Evolutionary conservation across 2,888 invertebrate species (phyloP), one percentile per base, ranked within the genome.

Genomic region (Campoplex capitator): DNA sequence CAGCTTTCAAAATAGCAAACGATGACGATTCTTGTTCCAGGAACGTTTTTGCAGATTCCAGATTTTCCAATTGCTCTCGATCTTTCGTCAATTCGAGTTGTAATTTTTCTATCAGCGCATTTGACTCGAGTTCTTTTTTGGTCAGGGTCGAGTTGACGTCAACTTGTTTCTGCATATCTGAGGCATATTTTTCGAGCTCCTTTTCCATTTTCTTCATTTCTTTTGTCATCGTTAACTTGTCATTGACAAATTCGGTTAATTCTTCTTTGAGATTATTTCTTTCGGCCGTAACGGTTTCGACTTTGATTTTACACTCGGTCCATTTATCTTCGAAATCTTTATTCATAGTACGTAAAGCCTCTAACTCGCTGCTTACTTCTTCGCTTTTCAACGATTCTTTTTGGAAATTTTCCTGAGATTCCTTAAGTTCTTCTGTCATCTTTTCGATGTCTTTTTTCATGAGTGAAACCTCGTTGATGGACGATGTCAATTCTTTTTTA

Each of bases 111-210:
- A 28, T 68, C 28, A 73, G 9, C 35, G n/a, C 58, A 32, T 85
- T 51, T 67, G 51, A 88, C 6, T 68, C 74, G 51, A 67, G 8
- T 48, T 71, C 13, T 78, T 56, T 45, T 8, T 51, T 32, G 9
- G 16, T 23, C 9, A 86, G 51, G 3, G 16, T 42, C 18, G 56
- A 23, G 16, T 76, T 86, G n/a, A 86, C 56, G 35, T 87, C 82
- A 16, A 86, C 79, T 83, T 90, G 84, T 16, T 88, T 58, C 48
- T 88, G 78, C 16, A 89, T 70, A 16, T 78, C 38, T 75, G 84
- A 51, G 67, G 16, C 42, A 74, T 73, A 48, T 78, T 42, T 28
- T 11, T 76, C 74, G 3, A 81, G 32, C 73, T 58, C 54, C 74
- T 86, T 48, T n/a, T 54, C 79, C 83, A 68, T 51, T 78, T 86